Conservation (phyloP, 2,888 invertebrate genomes). For the Lithophane semibrunnea region DNA sequence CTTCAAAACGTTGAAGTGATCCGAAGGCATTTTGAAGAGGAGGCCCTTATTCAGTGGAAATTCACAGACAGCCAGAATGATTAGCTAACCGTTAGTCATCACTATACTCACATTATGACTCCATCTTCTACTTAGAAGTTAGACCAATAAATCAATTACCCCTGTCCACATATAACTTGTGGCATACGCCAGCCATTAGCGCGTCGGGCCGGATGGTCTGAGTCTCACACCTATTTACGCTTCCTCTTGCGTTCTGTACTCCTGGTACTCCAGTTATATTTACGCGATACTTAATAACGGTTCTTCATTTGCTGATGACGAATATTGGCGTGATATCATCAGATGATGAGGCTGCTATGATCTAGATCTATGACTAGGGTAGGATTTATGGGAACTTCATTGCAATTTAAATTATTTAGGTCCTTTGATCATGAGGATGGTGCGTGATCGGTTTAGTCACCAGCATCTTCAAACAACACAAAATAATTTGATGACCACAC, state of each 20-base stretch:
- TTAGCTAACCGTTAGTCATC: conserved; percentile 30
- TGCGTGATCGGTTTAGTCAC: conserved; percentile 42
- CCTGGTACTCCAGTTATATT: conserved; percentile 77
- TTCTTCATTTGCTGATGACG: conserved; percentile 60
- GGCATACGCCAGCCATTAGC: conserved; percentile 79
- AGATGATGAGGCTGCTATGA: conserved; percentile 47
- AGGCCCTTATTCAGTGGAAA: not conserved
- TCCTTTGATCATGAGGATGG: conserved; percentile 38
- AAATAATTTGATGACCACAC: conserved; percentile 44
- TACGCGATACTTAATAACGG: conserved; percentile 57
- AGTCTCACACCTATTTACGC: conserved; percentile 89
- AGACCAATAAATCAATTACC: conserved; percentile 49
- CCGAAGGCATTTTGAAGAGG: not conserved
- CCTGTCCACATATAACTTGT: conserved; percentile 64
- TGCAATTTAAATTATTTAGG: conserved; percentile 45
- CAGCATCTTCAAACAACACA: conserved; percentile 16
- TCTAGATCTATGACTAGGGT: conserved; percentile 45
- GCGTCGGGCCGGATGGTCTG: conserved; percentile 87
- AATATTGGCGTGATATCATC: conserved; percentile 60
- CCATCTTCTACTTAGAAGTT: conserved; percentile 37
- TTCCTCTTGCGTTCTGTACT: conserved; percentile 85
- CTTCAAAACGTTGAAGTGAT: not conserved
- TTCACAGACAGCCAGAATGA: conserved; percentile 7
- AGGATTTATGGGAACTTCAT: conserved; percentile 60
- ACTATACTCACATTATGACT: conserved; percentile 32